Percentiles rank a stretch among this genome's conserved stretches.
These are phyloP conservation scores for Apomyelois bistriatella DNA, from an alignment of 2,888 invertebrate species.

Conservation along the genomic window DNA sequence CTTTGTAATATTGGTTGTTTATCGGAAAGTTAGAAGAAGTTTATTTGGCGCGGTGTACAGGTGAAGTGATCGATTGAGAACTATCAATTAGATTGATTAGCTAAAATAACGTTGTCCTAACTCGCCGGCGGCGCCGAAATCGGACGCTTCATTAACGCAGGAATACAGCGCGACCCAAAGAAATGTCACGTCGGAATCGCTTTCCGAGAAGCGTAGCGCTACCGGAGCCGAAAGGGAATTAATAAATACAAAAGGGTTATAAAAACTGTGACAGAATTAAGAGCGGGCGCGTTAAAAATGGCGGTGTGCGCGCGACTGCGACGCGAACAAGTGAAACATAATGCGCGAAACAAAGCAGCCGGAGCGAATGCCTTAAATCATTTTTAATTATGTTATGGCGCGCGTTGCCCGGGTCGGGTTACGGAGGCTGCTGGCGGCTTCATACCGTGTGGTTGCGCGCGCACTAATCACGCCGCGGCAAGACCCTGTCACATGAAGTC, in stretches of 20 bases:
- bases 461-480: conserved; percentile 26
- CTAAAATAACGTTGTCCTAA: conserved; percentile 45
- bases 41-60: not conserved
- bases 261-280: conserved; percentile 80
- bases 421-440: conserved; percentile 42
- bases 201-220: conserved; percentile 77
- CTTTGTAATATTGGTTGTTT: not conserved
- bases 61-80: conserved; percentile 27
- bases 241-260: conserved; percentile 78
- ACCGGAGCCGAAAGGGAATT: conserved; percentile 75
- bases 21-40: not conserved
- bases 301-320: conserved; percentile 59
- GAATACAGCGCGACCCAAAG: conserved; percentile 63
- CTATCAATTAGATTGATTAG: conserved; percentile 49
- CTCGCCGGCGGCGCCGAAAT: conserved; percentile 69
- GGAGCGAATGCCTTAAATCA: conserved; percentile 80
- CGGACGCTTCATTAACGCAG: conserved; percentile 75
- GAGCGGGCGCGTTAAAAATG: conserved; percentile 72
- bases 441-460: conserved; percentile 20
- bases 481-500: conserved; percentile 38
- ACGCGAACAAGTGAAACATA: conserved; percentile 79
- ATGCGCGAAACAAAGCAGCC: conserved; percentile 81
- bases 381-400: conserved; percentile 81
- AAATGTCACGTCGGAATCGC: conserved; percentile 74
- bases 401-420: conserved; percentile 49